These are phyloP conservation scores for Timandra comae DNA, from an alignment of 2,888 invertebrate genomes.

Conservation along the genomic window DNA sequence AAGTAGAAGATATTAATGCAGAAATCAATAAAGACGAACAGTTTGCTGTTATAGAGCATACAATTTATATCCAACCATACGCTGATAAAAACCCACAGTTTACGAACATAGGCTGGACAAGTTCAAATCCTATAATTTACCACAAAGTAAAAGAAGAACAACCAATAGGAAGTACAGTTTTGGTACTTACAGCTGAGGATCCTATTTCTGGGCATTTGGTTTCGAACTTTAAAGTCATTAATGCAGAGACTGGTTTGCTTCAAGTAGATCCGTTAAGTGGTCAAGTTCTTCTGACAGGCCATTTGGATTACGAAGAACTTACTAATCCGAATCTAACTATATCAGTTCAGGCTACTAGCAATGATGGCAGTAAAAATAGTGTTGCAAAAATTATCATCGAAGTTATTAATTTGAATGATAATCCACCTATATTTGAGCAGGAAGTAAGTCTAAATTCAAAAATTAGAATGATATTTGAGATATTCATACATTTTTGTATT, in stretches of 20 bases:
- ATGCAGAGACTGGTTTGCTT: slow-evolving; percentile 72
- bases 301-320: slow-evolving; percentile 87
- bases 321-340: slow-evolving; percentile 75
- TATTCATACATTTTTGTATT: no score
- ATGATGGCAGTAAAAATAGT: slow-evolving; percentile 75
- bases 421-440: slow-evolving; percentile 83
- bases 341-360: slow-evolving; percentile 75
- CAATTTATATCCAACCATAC: slow-evolving; percentile 86
- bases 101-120: slow-evolving; percentile 83
- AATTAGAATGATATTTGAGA: no score
- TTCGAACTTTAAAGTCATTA: slow-evolving; percentile 76
- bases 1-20: slow-evolving; percentile 83
- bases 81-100: slow-evolving; percentile 87
- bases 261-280: slow-evolving; percentile 82
- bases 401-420: slow-evolving; percentile 87
- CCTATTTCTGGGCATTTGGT: slow-evolving; percentile 80
- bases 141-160: slow-evolving; percentile 85
- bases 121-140: slow-evolving; percentile 80
- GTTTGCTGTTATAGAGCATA: slow-evolving; percentile 81
- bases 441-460: slow-evolving; percentile 51
- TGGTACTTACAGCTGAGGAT: slow-evolving; percentile 83
- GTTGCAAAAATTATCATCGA: slow-evolving; percentile 82
- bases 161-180: slow-evolving; percentile 82
- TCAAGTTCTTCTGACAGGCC: slow-evolving; percentile 82
- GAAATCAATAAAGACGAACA: slow-evolving; percentile 80